Base-by-base conservation (phyloP, 2,888 invertebrate species). In the Adelognathus sp. region DNA sequence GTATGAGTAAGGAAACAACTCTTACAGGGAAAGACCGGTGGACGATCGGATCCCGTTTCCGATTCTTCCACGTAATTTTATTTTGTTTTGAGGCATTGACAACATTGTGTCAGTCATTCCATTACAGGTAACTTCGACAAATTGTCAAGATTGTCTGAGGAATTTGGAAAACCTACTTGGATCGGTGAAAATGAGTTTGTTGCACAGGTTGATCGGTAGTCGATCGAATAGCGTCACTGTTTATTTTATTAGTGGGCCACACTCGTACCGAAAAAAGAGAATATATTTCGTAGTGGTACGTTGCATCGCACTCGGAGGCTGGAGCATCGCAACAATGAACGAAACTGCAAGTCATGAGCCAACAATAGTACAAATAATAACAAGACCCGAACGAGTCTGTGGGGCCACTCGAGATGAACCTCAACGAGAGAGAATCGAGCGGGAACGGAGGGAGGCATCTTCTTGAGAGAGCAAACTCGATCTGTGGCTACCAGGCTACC, bases 281-380 rank as follows among this genome's bases (percentile, higher is more conserved):
- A 36, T 3, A 36, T n/a, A 88, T 87, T 88, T 88, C 88, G 82
- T 85, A 83, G 88, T 89, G 86, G 89, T 88, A 86, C 82, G 83
- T 84, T 79, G 33, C 36, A 21, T 46, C 52, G 73, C 44, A 52
- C 33, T 82, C 54, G 61, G 31, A 50, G 79, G 64, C 46, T 72
- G 70, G 16, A 61, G 6, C 18, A 16, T 16, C 36, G 82, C 78
- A n/a, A n/a, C 70, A 85, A 82, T n/a, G 36, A 11, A 36, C 36
- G 36, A 82, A 85, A 85, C 84, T 90, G 90, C 90, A 90, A 90
- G 90, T 90, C 90, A 90, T 87, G 90, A 90, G 89, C 87, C 86
- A 89, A 91, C 90, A 90, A 90, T 90, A 89, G 90, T 90, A 90
- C 90, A 91, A 91, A 91, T 90, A 90, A 90, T 90, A 89, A 90